These are phyloP conservation scores for Chanos chanos DNA, from an alignment of 2,797 vertebrate species.

Conservation along the genomic window DNA sequence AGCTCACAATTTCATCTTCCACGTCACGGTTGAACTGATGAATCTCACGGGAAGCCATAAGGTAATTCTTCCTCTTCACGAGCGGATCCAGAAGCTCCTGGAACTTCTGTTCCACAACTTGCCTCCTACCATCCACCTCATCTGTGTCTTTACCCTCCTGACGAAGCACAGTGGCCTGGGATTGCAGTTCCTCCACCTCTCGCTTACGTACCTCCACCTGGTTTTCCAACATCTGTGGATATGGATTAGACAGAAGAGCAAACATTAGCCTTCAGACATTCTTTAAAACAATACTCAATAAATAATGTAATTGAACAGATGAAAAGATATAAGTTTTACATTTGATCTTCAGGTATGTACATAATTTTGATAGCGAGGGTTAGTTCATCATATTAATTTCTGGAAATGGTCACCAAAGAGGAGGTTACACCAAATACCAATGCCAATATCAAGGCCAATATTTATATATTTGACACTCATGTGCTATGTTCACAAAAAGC, in stretches of 20 bases:
- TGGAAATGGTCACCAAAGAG: too few species aligned
- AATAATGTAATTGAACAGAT: too few species aligned
- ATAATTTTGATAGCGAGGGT: too few species aligned
- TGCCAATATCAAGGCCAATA: too few species aligned
- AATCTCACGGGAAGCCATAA: slow-evolving; percentile 83
- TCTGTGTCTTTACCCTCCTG: slow-evolving; percentile 83
- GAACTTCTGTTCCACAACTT: slow-evolving; percentile 79
- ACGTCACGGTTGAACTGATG: slow-evolving; percentile 89
- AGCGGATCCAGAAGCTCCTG: slow-evolving; percentile 77
- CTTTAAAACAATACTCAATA: too few species aligned
- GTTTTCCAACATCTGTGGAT: slow-evolving; percentile 81
- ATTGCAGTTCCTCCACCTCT: slow-evolving; percentile 84
- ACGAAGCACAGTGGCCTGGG: slow-evolving; percentile 76
- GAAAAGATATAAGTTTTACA: too few species aligned
- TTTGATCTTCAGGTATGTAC: too few species aligned
- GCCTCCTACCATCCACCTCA: slow-evolving; percentile 80
- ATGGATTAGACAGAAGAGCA: neutral
- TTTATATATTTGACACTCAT: too few species aligned
- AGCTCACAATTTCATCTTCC: slow-evolving; percentile 87
- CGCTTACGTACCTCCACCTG: slow-evolving; percentile 88
- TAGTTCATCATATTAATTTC: too few species aligned
- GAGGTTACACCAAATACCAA: too few species aligned
- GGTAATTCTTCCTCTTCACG: slow-evolving; percentile 75
- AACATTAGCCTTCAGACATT: too few species aligned
- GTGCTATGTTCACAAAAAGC: too few species aligned